Base-by-base conservation (phyloP, 2,888 invertebrate genomes). In the Aleiodes leptofemur region DNA sequence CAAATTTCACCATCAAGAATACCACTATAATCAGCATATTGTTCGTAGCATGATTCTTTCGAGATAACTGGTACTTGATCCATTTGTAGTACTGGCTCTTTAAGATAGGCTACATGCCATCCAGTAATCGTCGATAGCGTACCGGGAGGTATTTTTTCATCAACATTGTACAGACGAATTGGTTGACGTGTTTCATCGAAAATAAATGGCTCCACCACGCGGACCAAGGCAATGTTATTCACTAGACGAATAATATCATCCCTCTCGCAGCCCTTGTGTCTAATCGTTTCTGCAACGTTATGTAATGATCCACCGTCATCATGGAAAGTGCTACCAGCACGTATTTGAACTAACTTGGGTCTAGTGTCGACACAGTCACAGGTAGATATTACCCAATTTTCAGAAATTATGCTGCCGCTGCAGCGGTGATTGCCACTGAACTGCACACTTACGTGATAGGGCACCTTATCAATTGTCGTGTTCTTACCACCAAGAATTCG, bases 31-130 rank as follows among this genome's bases (percentile, higher is more conserved):
- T 0, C 83, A 23, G 23, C n/a, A 7, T 73, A 77, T 1, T 31
- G 43, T 0, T 87, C 82, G 1, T 85, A 86, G 82, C 93, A 94
- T 0, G 84, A 70, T 3, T 87, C 81, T 3, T 90, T 89, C 74
- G 90, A 92, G 5, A 93, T 90, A 81, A 91, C 90, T 0, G 93
- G 93, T 0, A 23, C 23, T 93, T 90, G 81, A 0, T 92, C 92
- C 72, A 87, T 90, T 74, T 93, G 92, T 31, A 91, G 66, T 16
- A 72, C 57, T n/a, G 66, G 9, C 1, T 80, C 57, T 13, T 68
- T 53, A 2, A 77, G 77, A 11, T 48, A 23, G 8, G 64, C 78
- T 0, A 86, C 61, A 34, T 16, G 3, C 85, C 86, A 85, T 5
- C 85, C 86, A 11, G 83, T 82, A 14, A 85, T 80, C 0, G 76